Evolutionary conservation across 2,888 invertebrate species (phyloP), one percentile per base, ranked within the genome.

Genomic region (Rugalucina vietnamica): DNA sequence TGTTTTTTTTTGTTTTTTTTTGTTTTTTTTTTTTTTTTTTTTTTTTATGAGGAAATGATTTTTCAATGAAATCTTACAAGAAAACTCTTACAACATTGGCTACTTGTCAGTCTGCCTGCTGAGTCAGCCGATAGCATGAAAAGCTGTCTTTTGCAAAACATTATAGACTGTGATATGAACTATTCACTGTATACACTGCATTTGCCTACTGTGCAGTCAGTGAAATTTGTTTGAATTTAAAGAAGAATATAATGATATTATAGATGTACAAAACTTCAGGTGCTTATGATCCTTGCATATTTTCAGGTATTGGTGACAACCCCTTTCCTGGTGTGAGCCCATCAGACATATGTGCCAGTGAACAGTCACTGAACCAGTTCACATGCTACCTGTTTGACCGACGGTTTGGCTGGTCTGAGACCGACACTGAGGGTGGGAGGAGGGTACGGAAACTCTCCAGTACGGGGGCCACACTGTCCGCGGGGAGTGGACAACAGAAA

Each of bases 371-470:
- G 0, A 88, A 91, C 72, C 83, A 85, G 36, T 92, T 93, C 65
- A 88, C 91, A 14, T 90, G 90, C 70, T 93, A 93, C 82, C 37
- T 94, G 57, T 93, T 94, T 86, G 90, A 92, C 24, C 82, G 93
- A 72, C 89, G 93, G 32, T 94, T 89, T 88, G 94, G 93, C 49
- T 93, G 94, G 93, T 92, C 93, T 34, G 93, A 93, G 80, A 85
- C 90, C 2, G 88, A 91, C 27, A 88, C 86, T 57, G 88, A 89
- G 54, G 88, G 87, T 76, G 91, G 88, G 1, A 73, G 76, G n/a
- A 76, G 90, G 36, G 90, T 92, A 0, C 69, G 90, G 39, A 83
- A 83, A 29, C 74, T 91, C 57, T 89, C 89, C 29, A 84, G 89
- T 81, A 87, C 87, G 21, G 90, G 91, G n/a, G 78, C 84, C 29